These are phyloP conservation scores for Urocyon cinereoargenteus DNA, from an alignment of 2,797 vertebrate species.

Conservation along the genomic window DNA sequence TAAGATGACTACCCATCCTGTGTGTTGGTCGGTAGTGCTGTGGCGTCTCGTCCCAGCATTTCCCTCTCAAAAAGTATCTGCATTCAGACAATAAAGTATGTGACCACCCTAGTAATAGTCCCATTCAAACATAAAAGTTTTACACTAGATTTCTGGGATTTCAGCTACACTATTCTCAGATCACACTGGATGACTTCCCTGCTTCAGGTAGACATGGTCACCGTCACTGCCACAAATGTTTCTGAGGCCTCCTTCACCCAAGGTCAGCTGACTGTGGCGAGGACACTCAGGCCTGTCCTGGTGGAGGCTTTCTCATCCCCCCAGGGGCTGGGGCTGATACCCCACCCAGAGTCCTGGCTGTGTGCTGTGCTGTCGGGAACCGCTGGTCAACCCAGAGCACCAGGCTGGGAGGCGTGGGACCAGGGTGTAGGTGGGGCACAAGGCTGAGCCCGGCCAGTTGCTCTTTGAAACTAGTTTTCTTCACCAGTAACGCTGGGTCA, in stretches of 20 bases:
- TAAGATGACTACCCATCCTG: rapidly evolving
- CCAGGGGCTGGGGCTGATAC: rapidly evolving
- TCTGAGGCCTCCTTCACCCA: neutral
- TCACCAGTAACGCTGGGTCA: neutral
- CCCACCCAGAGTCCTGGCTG: too few relatives aligned
- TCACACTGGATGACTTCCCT: too few relatives aligned
- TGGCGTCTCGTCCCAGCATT: neutral
- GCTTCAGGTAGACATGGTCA: neutral
- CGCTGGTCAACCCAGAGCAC: neutral
- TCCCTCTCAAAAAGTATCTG: neutral
- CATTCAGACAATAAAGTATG: neutral
- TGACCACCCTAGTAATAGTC: neutral
- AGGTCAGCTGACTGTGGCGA: neutral
- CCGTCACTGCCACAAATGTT: neutral
- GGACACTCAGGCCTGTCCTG: neutral
- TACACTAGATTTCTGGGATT: neutral
- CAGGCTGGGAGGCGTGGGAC: neutral
- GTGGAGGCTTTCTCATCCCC: neutral
- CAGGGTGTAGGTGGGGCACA: rapidly evolving
- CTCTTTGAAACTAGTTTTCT: neutral
- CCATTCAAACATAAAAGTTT: neutral
- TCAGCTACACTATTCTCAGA: neutral
- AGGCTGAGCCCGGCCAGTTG: too few relatives aligned
- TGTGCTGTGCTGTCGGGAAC: rapidly evolving
- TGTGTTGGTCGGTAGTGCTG: rapidly evolving